Evolutionary conservation across 2,888 invertebrate species (phyloP), one percentile per base, ranked within the genome.

Genomic region (Platycnemis pennipes): DNA sequence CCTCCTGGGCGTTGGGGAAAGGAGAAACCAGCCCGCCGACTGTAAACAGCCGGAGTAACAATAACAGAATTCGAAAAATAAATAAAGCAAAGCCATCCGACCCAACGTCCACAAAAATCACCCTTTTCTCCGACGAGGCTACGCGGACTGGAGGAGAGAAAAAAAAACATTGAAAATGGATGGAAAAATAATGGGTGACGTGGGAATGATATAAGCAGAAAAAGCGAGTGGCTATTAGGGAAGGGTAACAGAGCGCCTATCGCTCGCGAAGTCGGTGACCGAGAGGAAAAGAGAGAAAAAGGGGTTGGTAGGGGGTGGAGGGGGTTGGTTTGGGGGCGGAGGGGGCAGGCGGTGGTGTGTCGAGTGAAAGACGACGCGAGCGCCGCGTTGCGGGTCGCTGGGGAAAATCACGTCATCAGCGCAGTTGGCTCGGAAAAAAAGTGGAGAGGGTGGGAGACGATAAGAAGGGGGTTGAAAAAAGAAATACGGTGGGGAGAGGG

Each of bases 201-300:
- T 37, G 77, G 77, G 77, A 77, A 77, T 77, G 77, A 77, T 77
- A 77, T 77, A 77, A 77, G 77, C 77, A 77, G 77, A 77, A 77
- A 77, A 77, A 77, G 26, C 77, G 77, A 77, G 77, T 77, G 77
- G 77, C 77, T 77, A 77, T 77, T 77, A 77, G 37, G 31, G 77
- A 77, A 37, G 77, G 77, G 77, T 77, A 77, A 77, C 77, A 37
- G 77, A 77, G 77, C 77, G 37, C 77, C 77, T 77, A 77, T 77
- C 77, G 77, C 77, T 77, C 77, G 77, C 37, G 77, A 77, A 77
- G 77, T 77, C 77, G 77, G 77, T 77, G 91, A 63, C 37, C 56
- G 46, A 49, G 49, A 44, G 91, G 91, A 49, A 63, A 63, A 63
- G 44, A 42, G 91, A 22, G 5, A 31, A 44, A 63, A 4, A 37